Percentiles rank a stretch among this genome's conserved stretches.
phyloP scores from a whole-genome alignment of 2,113 vertebrate genomes.

The Trematomus loennbergii region DNA sequence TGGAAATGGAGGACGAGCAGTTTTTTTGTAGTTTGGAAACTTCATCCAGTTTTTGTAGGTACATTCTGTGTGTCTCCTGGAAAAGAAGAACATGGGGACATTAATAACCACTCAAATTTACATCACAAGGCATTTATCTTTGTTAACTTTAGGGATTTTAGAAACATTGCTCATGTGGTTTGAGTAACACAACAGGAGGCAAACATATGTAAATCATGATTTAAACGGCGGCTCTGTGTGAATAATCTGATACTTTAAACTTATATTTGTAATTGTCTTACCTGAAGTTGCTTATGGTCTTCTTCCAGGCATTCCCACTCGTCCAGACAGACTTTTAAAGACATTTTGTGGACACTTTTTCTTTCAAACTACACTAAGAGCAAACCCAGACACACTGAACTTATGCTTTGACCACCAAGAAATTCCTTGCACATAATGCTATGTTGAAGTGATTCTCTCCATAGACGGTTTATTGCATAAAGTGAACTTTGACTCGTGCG shows the following conservation, averaged over 20 bases:
- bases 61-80: constrained; percentile 91
- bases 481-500: constrained; percentile 78
- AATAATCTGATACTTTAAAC: background rate
- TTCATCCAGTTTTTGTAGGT: constrained; percentile 92
- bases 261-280: constrained; percentile 61
- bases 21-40: constrained; percentile 90
- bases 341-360: constrained; percentile 55
- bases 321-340: constrained; percentile 76
- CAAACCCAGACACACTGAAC: background rate
- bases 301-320: constrained; percentile 90
- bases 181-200: background rate
- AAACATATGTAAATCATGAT: background rate
- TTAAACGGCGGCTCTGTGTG: background rate
- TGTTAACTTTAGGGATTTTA: background rate
- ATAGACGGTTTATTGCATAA: constrained; percentile 64
- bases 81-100: background rate
- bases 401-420: constrained; percentile 6
- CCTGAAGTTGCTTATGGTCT: constrained; percentile 90
- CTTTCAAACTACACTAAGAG: background rate
- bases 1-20: constrained; percentile 86
- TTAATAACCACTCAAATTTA: background rate
- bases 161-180: background rate
- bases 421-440: constrained; percentile 21
- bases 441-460: constrained; percentile 18
- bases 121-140: no score